Percentiles rank a stretch among this genome's conserved stretches.
Evolutionary conservation across 2,113 vertebrate genomes (phyloP).

Genomic region (Brachionichthys hirsutus): DNA sequence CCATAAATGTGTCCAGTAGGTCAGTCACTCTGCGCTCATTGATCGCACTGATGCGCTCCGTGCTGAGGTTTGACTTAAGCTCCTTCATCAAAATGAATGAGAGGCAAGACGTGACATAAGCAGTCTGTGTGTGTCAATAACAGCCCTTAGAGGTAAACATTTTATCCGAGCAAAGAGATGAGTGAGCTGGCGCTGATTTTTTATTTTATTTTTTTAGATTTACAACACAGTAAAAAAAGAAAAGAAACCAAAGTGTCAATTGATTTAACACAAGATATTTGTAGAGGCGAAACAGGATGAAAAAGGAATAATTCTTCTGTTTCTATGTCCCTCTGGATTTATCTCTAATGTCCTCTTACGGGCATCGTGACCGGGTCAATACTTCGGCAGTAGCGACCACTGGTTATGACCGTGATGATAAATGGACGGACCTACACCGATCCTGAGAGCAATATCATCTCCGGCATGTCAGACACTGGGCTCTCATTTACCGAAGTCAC

Average conservation of each 20-base stretch:
- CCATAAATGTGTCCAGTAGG: constrained; percentile 78
- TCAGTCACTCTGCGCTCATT: constrained; percentile 72
- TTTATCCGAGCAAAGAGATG: constrained; percentile 15
- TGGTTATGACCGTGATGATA: constrained; percentile 70
- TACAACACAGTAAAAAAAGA: neutral
- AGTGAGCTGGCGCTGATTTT: neutral
- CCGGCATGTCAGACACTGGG: constrained; percentile 77
- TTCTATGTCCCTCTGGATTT: constrained; percentile 55
- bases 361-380: constrained; percentile 66
- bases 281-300: constrained; percentile 33
- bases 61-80: constrained; percentile 61
- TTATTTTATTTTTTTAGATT: constrained; percentile 22
- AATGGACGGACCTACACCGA: constrained; percentile 83
- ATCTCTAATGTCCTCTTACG: constrained; percentile 63
- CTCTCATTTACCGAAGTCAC: constrained; percentile 87
- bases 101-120: constrained; percentile 54
- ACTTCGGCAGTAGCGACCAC: constrained; percentile 61
- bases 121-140: constrained; percentile 54
- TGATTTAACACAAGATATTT: constrained; percentile 17
- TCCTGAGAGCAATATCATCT: constrained; percentile 83
- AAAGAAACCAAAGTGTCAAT: neutral
- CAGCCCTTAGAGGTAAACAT: constrained; percentile 26
- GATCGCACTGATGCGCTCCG: constrained; percentile 71
- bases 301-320: constrained; percentile 21
- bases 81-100: constrained; percentile 63